Percentiles rank a stretch among this genome's conserved stretches.
Conservation (phyloP, 1,140 invertebrate species). For the Psix sp. region DNA sequence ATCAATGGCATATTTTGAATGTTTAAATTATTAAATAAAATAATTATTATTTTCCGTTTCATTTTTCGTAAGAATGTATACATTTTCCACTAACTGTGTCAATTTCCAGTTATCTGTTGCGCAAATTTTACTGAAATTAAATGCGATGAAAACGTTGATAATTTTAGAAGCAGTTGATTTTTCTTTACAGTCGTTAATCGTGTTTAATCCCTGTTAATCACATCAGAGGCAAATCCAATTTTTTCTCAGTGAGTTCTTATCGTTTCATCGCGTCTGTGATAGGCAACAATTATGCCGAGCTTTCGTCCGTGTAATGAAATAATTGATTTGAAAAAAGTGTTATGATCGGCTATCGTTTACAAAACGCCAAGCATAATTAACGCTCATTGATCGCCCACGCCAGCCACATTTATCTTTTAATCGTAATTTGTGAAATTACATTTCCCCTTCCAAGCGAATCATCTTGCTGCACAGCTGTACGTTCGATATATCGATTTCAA, state of each 20-base stretch:
- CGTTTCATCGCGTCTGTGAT: background rate
- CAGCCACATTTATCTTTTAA: constrained; percentile 49
- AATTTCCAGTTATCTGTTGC: too few relatives aligned
- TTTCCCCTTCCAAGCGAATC: constrained; percentile 39
- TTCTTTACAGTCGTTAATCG: too few relatives aligned
- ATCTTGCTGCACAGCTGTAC: constrained; percentile 36
- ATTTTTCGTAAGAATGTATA: too few relatives aligned
- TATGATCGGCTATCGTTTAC: constrained; percentile 14
- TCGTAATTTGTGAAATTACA: constrained; percentile 51
- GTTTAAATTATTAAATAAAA: background rate
- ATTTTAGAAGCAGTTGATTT: too few relatives aligned
- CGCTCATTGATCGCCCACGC: constrained; percentile 24
- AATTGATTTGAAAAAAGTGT: constrained; percentile 16
- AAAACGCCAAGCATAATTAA: constrained; percentile 29
- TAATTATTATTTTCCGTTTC: too few relatives aligned
- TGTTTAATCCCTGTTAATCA: too few relatives aligned
- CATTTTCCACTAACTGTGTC: too few relatives aligned
- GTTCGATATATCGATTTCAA: constrained; percentile 57
- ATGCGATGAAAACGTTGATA: too few relatives aligned
- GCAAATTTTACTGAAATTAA: too few relatives aligned
- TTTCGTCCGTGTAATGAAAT: constrained; percentile 12
- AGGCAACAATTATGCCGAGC: background rate
- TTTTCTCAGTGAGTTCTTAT: background rate
- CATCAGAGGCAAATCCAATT: too few relatives aligned
- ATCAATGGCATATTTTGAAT: background rate